Evolutionary conservation across 2,888 invertebrate genomes (phyloP), one percentile per base, ranked within the genome.

Genomic region (Lymantria monacha): DNA sequence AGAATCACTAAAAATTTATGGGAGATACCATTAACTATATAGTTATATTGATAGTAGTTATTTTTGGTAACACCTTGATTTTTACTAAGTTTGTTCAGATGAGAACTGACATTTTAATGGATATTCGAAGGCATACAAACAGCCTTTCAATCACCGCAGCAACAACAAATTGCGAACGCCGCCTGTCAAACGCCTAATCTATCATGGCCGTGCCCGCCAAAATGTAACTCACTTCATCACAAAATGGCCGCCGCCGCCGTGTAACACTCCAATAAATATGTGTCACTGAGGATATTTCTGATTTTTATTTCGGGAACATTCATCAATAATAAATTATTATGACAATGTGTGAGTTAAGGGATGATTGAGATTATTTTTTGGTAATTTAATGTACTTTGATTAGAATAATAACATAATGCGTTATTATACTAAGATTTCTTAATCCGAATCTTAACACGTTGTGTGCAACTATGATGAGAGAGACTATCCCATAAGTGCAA

Each of bases 171-270:
- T 69, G 70, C 69, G 69, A 74, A 72, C 63, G 59, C 54, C 44
- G 74, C 73, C 78, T 79, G 79, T 78, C 79, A 77, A 59, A 63
- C 59, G 62, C 59, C 61, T 69, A 66, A 84, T 83, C 80, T 73
- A 81, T 84, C 83, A 81, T 81, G 76, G 72, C 73, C 62, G 63
- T 61, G 59, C 69, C 61, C 69, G 72, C 71, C 69, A 72, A 76
- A 78, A 79, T 70, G 73, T 73, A 74, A 72, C 59, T 58, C 62
- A 64, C 65, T 73, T 69, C 74, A 72, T 73, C 62, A 62, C 69
- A 62, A 73, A 75, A 74, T 69, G 71, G 68, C 69, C 57, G 57
- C 61, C 40, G 67, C 69, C 57, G 57, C 61, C 40, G 44, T 30
- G 30, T 33, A 33, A 33, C 10, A 51, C 41, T 62, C 51, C 64